phyloP scores from a whole-genome alignment of 2,113 vertebrate species.

The Leucosticte australis region DNA sequence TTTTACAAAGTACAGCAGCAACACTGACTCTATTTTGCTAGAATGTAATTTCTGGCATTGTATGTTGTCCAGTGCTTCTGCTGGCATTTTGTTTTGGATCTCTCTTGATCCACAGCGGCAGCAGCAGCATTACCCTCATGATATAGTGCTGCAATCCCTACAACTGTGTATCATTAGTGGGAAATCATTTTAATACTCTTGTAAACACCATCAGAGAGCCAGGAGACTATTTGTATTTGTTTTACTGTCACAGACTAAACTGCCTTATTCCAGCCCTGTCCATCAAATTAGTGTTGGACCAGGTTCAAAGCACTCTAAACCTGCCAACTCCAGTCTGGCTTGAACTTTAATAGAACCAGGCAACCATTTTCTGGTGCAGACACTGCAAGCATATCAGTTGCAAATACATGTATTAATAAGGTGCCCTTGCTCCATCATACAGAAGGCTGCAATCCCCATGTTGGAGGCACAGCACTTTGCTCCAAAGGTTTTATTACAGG shows the following conservation, averaged over 20 bases:
- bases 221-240: constrained; percentile 55
- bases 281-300: constrained; percentile 69
- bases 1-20: background rate
- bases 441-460: background rate
- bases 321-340: constrained; percentile 56
- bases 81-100: background rate
- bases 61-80: background rate
- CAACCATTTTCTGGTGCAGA: constrained; percentile 33
- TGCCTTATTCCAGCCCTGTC: constrained; percentile 56
- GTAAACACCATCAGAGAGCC: constrained; percentile 60
- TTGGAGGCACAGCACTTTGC: background rate
- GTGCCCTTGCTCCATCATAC: background rate
- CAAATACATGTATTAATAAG: background rate
- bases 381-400: background rate
- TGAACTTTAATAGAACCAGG: constrained; percentile 50
- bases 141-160: constrained; percentile 38
- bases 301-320: constrained; percentile 39
- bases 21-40: background rate
- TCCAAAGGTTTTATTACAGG: background rate
- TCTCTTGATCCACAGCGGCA: background rate
- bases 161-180: constrained; percentile 38
- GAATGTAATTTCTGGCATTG: background rate
- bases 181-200: constrained; percentile 67
- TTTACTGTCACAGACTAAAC: constrained; percentile 56
- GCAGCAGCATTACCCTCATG: constrained; percentile 27